Base-by-base conservation (phyloP, 2,888 invertebrate genomes). In the Tanypteryx hageni region DNA sequence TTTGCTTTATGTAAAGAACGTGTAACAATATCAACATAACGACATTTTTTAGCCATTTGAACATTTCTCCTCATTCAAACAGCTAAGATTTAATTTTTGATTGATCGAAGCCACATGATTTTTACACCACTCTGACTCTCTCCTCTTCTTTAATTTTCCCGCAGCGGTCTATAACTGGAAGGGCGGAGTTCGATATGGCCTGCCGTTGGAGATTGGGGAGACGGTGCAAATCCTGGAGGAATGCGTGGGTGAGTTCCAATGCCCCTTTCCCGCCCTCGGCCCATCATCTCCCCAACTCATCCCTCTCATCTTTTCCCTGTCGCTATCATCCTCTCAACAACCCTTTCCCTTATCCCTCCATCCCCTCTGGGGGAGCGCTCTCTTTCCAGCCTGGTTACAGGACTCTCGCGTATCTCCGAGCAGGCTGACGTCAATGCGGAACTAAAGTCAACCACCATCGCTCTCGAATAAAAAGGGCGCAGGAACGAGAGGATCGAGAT, bases 151-250 rank as follows among this genome's bases (percentile, higher is more conserved):
- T 64, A n/a, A 93, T 93, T 94, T 94, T 93, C 93, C 97, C 96
- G 92, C 96, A 98, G 98, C 98, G 94, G 97, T 99, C 93, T 98
- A 98, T 95, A 98, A 98, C 95, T 99, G 98, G 98, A 96, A 97
- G 94, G 97, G 98, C 93, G 97, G 92, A 82, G 97, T 97, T 58
- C 96, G 97, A 92, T 97, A 97, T 94, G 98, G 98, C 64, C 95
- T 98, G 93, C 97, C 98, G 8, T 95, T 99, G 94, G 98, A 98
- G 95, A 98, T 99, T 94, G 99, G 99, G 93, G 99, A 99, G 95
- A 97, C 98, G 9, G 97, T 99, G 5, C 98, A 99, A 95, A 98
- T 99, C 94, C 95, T 98, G 94, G 98, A 99, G 96, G 98, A 99
- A 96, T 98, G 97, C 95, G 96, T 96, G 95, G 98, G 98, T 97